Evolutionary conservation across 2,797 vertebrate genomes (phyloP).

Genomic region (Chaenodraco wilsoni): DNA sequence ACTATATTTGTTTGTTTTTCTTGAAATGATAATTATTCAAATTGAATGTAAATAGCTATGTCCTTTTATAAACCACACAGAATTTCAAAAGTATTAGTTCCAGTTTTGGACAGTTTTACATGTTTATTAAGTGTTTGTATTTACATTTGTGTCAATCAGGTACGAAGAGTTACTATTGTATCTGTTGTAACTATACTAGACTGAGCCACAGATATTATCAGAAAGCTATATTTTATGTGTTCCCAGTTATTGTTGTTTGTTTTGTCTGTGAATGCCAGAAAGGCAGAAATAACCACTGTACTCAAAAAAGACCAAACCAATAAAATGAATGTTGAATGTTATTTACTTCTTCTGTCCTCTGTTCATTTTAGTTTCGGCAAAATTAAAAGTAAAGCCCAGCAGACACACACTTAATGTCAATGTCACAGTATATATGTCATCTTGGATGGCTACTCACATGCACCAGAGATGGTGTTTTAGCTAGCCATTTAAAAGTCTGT

Average conservation of each 20-base stretch:
- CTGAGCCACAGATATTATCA: slow-evolving; percentile 86
- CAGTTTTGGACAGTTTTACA: slow-evolving; percentile 66
- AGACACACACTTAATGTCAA: background rate
- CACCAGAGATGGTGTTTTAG: slow-evolving; percentile 6
- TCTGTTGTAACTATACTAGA: slow-evolving; percentile 84
- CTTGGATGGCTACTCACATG: background rate
- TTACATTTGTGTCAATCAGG: slow-evolving; percentile 76
- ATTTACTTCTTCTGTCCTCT: slow-evolving; percentile 42
- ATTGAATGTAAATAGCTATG: slow-evolving; percentile 84
- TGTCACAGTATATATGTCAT: slow-evolving; percentile 22
- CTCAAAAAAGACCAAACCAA: slow-evolving; percentile 85
- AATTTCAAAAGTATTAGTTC: slow-evolving; percentile 85
- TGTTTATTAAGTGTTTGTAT: slow-evolving; percentile 73
- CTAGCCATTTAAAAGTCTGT: slow-evolving; percentile 14
- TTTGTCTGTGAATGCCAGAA: slow-evolving; percentile 81
- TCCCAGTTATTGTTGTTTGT: slow-evolving; percentile 77
- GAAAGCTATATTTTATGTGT: slow-evolving; percentile 85
- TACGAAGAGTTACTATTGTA: slow-evolving; percentile 73
- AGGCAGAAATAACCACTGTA: slow-evolving; percentile 88
- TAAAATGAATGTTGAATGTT: slow-evolving; percentile 86
- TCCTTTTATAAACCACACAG: slow-evolving; percentile 81
- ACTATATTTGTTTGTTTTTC: slow-evolving; percentile 59
- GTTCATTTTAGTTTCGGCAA: slow-evolving; percentile 12
- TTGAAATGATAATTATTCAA: slow-evolving; percentile 79
- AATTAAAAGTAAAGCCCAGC: background rate